Base-by-base conservation (phyloP, 2,113 vertebrate genomes). In the Mustela nigripes region DNA sequence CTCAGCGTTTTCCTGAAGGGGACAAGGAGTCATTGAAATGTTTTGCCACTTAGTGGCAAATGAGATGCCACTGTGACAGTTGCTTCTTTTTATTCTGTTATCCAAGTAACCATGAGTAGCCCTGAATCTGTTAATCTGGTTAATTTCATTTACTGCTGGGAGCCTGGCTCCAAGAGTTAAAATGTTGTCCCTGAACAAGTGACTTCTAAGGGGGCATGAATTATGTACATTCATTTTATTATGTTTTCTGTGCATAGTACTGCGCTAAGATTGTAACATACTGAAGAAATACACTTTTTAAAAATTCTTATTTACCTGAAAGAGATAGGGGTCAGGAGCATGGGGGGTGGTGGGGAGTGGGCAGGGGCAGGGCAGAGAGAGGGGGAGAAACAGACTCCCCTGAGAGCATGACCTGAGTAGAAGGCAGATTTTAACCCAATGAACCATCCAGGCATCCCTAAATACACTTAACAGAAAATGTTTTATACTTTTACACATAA, bases 1-100 rank as follows among this genome's bases (percentile, higher is more conserved):
- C 74, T 87, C 86, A 87, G 24, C 73, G 0, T 91, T 89, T 91
- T 96, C 81, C 67, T 95, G 31, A 95, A 93, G 67, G 24, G 48
- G 12, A 92, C 36, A 96, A 53, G 58, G 81, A 73, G 16, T 79
- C 80, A 88, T 18, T 89, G 63, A 67, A 92, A 63, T 91, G 58
- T 69, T 92, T 95, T 90, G 45, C 45, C 58, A 53, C 21, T 94
- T 42, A 53, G n/a, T 84, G 45, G 67, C 67, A 76, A 76, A 31
- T 76, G 42, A 76, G 48, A 76, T 48, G 42, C 39, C 24, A 45
- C 24, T 45, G 24, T 48, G 42, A 76, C n/a, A 82, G 3, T 79
- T 86, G 63, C 21, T 71, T 71, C 26, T 71, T 80, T 86, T 85
- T 63, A 11, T 76, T 91, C 39, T 80, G 18, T 79, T 91, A 60